A percentile compares a stretch with the other conserved stretches of the same genome.
These are phyloP conservation scores for Diglossa cyanea DNA, from an alignment of 2,797 vertebrate species.

Conservation along the genomic window DNA sequence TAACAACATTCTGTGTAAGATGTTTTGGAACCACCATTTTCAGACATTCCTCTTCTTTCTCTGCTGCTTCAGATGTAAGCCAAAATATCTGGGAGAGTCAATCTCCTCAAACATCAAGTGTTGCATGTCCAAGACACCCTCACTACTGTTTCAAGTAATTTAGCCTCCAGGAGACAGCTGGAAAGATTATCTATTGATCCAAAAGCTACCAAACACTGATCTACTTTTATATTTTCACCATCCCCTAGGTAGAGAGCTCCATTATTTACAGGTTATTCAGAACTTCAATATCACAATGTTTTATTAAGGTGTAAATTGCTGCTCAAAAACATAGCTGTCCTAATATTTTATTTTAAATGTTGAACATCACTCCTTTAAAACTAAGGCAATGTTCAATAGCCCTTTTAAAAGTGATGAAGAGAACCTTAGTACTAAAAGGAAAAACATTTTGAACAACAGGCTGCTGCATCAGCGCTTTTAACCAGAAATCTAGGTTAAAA, in stretches of 20 bases:
- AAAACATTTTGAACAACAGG: not conserved
- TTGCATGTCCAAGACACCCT: not conserved
- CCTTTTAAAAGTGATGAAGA: slow-evolving; percentile 35
- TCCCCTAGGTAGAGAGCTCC: not conserved
- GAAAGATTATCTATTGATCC: slow-evolving; percentile 70
- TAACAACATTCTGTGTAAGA: not conserved
- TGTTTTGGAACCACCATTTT: not conserved
- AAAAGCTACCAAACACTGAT: slow-evolving; percentile 34
- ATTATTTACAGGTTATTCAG: slow-evolving; percentile 61
- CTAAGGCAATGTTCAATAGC: not conserved
- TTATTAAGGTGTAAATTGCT: slow-evolving; percentile 43
- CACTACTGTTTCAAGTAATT: slow-evolving; percentile 45
- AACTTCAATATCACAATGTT: slow-evolving; percentile 36
- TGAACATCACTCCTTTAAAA: slow-evolving; percentile 47
- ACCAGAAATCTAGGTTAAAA: not conserved
- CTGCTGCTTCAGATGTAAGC: not conserved
- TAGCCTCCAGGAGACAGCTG: slow-evolving; percentile 33
- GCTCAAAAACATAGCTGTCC: slow-evolving; percentile 46
- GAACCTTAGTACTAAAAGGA: not conserved
- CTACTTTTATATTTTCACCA: slow-evolving; percentile 39
- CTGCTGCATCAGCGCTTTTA: not conserved
- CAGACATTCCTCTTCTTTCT: not conserved
- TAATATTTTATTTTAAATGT: slow-evolving; percentile 60
- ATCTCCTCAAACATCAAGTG: not conserved
- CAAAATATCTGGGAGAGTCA: not conserved